Base-by-base conservation (phyloP, 2,797 vertebrate genomes). In the Astyanax mexicanus region DNA sequence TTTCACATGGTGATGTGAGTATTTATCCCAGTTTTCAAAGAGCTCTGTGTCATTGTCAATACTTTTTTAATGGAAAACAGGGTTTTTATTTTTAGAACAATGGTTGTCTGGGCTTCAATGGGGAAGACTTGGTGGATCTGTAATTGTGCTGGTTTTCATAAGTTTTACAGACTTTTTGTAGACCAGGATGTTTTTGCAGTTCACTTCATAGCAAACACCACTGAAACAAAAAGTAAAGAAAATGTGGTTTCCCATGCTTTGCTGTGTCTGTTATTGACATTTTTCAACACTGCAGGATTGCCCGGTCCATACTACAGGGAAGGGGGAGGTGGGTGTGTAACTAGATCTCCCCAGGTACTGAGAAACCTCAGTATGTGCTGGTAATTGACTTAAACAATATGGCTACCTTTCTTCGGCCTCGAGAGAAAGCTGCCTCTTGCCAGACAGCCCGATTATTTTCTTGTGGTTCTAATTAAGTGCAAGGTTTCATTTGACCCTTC, bases 311-410 rank as follows among this genome's bases (percentile, higher is more conserved):
- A 9, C 19, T 55, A 3, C 27, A 27, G 47, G 47, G 37, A 23
- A 10, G 10, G 52, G 35, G 32, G 15, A 13, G 52, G 13, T n/a
- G n/a, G n/a, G 10, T 12, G 45, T 71, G 83, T 84, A 87, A 86
- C 83, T 71, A 85, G 87, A 87, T 90, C 88, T 84, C 75, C 60
- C 51, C 83, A 91, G 90, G 91, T 91, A 88, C 80, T 60, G 74
- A 85, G 77, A 90, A 90, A 93, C 86, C 90, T 84, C 91, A 85
- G 84, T 90, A 91, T 83, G 81, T 84, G 89, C 87, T 92, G 78
- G 71, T 92, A 92, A 94, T 93, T 92, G 88, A 91, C 89, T 92
- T 77, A 83, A 92, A 90, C 87, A 86, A 85, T 89, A 84, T 89
- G 60, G 77, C 89, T 61, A 86, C 83, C 85, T 86, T 83, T 81